Percentiles rank a stretch among this genome's conserved stretches.
Evolutionary conservation across 2,113 vertebrate genomes (phyloP).

Genomic region (Bubo scandiacus): DNA sequence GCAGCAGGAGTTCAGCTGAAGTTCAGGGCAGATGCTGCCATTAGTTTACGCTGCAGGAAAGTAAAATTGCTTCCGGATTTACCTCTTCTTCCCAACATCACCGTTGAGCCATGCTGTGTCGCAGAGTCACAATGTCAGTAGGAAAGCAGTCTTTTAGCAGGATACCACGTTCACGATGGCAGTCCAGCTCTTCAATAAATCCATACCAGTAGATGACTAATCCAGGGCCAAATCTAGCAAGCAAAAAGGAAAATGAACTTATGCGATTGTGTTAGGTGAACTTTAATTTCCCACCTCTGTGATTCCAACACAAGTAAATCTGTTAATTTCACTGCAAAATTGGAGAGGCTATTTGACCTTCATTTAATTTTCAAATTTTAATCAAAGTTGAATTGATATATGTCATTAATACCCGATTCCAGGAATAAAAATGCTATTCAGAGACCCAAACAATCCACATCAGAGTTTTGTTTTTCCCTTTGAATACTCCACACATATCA

Average conservation of each 20-base stretch:
- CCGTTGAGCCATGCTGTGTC: conserved; percentile 70
- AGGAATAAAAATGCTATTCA: not conserved
- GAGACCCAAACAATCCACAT: not conserved
- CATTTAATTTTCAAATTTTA: not conserved
- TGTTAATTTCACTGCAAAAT: not conserved
- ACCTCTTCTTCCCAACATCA: conserved; percentile 65
- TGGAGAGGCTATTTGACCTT: not conserved
- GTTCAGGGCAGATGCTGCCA: conserved; percentile 90
- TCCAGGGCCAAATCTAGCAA: conserved; percentile 91
- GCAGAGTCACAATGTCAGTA: conserved; percentile 90
- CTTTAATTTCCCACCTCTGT: not conserved
- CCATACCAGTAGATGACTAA: conserved; percentile 99
- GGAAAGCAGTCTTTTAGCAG: conserved; percentile 95
- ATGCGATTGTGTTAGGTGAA: not conserved
- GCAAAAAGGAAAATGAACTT: not conserved
- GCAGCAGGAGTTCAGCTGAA: conserved; percentile 86
- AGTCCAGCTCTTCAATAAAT: conserved; percentile 95
- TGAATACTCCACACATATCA: not conserved
- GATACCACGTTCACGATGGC: conserved; percentile 92
- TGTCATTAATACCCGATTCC: not conserved
- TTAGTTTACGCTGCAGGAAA: conserved; percentile 83
- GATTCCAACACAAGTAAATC: not conserved
- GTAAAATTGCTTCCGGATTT: conserved; percentile 90
- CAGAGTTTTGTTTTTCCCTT: not conserved
- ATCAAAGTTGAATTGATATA: not conserved